Evolutionary conservation across 2,113 vertebrate genomes (phyloP).

Genomic region (Python bivittatus): DNA sequence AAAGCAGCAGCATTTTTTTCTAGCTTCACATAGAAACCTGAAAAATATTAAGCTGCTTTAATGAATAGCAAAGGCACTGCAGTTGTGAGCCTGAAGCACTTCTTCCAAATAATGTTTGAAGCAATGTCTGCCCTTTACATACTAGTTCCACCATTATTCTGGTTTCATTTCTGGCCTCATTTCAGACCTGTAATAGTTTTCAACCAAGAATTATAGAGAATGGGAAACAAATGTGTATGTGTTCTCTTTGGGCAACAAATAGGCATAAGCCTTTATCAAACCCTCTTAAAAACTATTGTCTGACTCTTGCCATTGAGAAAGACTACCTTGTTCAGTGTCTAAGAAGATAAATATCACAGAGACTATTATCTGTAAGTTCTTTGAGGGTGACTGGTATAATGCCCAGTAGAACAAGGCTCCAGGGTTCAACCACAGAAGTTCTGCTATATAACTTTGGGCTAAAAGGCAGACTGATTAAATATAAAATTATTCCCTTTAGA

Average conservation of each 20-base stretch:
- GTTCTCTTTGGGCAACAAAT: background rate
- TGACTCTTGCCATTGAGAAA: background rate
- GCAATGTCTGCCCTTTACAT: background rate
- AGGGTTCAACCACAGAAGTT: constrained; percentile 21
- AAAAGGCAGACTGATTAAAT: constrained; percentile 61
- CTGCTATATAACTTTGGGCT: constrained; percentile 51
- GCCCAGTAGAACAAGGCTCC: constrained; percentile 9
- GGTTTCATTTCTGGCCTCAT: background rate
- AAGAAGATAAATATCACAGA: background rate
- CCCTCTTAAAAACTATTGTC: background rate
- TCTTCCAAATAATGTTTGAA: background rate
- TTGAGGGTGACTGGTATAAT: constrained; percentile 1
- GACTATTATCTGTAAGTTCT: constrained; percentile 18
- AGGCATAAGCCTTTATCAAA: background rate
- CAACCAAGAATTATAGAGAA: background rate
- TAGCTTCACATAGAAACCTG: background rate
- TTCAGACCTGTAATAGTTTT: background rate
- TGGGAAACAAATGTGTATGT: background rate
- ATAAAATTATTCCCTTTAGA: constrained; percentile 44
- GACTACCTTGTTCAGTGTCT: background rate
- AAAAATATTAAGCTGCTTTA: background rate
- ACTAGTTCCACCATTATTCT: background rate
- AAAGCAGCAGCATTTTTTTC: background rate
- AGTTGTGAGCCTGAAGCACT: background rate
- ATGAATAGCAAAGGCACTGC: background rate